phyloP scores from a whole-genome alignment of 2,797 vertebrate species.

The Poeciliopsis presidionis region DNA sequence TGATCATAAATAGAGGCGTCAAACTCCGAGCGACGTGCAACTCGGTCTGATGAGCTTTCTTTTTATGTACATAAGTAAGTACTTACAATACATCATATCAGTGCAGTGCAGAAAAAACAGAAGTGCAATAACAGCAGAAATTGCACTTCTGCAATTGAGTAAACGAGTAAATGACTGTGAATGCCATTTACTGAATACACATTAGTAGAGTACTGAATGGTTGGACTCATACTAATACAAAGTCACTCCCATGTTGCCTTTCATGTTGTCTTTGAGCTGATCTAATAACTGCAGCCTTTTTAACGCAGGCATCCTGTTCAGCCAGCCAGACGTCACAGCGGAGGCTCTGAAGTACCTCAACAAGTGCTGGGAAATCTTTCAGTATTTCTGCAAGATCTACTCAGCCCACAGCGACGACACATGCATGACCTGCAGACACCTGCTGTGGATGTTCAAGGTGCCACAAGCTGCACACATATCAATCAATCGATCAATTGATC shows the following conservation, averaged over 20 bases:
- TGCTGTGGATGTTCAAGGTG: constrained; percentile 91
- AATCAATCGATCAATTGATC: no score
- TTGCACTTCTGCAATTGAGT: no score
- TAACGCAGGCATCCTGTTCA: constrained; percentile 79
- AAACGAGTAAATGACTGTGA: no score
- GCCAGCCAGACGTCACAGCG: constrained; percentile 49
- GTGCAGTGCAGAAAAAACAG: no score
- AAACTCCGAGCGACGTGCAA: no score
- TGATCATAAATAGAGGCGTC: no score
- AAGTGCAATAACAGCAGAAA: no score
- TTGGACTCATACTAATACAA: neutral
- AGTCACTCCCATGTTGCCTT: neutral
- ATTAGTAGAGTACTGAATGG: neutral
- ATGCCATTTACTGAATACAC: neutral
- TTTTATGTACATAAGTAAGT: no score
- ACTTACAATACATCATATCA: no score
- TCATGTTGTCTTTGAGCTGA: neutral
- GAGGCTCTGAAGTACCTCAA: constrained; percentile 70
- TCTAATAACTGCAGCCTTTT: neutral
- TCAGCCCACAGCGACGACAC: constrained; percentile 53
- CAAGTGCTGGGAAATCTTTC: constrained; percentile 87
- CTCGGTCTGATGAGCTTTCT: no score
- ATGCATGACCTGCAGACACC: constrained; percentile 84
- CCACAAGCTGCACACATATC: neutral
- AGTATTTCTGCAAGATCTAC: constrained; percentile 55